Conservation (phyloP, 2,797 vertebrate species). For the Capromys pilorides region DNA sequence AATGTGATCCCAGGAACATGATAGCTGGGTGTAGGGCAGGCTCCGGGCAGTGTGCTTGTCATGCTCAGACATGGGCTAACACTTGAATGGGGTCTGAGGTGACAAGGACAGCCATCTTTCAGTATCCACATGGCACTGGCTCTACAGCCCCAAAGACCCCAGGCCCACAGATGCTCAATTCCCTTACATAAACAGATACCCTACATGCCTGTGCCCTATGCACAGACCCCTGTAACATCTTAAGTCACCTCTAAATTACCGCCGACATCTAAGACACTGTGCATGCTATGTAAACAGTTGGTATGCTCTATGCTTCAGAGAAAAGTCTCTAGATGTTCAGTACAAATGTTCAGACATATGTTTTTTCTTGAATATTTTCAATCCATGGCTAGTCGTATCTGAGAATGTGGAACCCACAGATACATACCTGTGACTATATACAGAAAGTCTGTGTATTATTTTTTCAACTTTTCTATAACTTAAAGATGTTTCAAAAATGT, state of each 20-base stretch:
- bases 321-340: not conserved
- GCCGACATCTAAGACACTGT: too few species aligned
- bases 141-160: not conserved
- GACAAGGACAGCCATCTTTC: not conserved
- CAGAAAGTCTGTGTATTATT: too few species aligned
- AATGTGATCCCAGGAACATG: not conserved
- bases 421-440: not conserved
- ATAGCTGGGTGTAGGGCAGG: not conserved
- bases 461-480: not conserved
- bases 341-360: too few species aligned
- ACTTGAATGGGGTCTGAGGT: not conserved
- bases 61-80: fast-evolving
- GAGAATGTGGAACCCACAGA: not conserved
- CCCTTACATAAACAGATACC: not conserved
- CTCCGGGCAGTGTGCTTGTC: not conserved
- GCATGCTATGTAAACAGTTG: not conserved
- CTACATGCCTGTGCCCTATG: not conserved
- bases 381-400: not conserved
- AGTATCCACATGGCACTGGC: not conserved
- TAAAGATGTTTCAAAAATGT: not conserved
- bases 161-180: not conserved
- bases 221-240: not conserved
- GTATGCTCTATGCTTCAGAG: not conserved
- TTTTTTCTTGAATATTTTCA: not conserved
- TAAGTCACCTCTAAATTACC: too few species aligned